Base-by-base conservation (phyloP, 2,888 invertebrate genomes). In the Dorcus parallelipipedus region DNA sequence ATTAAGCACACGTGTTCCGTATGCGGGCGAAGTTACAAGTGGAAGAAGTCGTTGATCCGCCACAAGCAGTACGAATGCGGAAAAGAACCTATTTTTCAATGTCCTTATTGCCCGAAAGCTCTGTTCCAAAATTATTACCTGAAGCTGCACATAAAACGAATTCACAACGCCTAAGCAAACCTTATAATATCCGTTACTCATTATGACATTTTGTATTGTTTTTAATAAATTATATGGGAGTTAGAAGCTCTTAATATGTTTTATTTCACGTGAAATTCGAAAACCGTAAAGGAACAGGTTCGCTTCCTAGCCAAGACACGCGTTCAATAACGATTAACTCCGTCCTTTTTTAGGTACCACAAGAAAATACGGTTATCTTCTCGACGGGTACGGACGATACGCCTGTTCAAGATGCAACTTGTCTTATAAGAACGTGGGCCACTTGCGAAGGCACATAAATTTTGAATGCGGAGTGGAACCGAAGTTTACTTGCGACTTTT, bases 1-100 rank as follows among this genome's bases (percentile, higher is more conserved):
- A 40, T 20, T n/a, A 54, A 49, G 49, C 49, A 54, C 42, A 42
- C 49, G 14, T 54, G 54, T 26, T 14, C 54, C 8, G 42, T 42
- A n/a, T 56, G 56, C 9, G 38, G 43, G 38, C 49, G 41, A 38
- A 51, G 33, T 43, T 63, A 63, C 40, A 56, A 55, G 48, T 55
- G 51, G 23, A 58, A 52, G 14, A 48, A 49, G n/a, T 47, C 41
- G 10, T 38, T 64, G 10, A 56, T 52, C 7, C 58, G 58, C 33
- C 63, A 63, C 42, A 23, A 54, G 41, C 49, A 49, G 23, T 63
- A 60, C 39, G 60, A 61, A 52, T 63, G 63, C 40, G 63, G 60
- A 20, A 45, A 57, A 38, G 54, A 48, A 23, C 63, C 58, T 43
- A 54, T 58, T 54, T 58, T 57, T 52, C 8, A 39, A n/a, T 62